Conservation (phyloP, 2,113 vertebrate genomes). For the Salvator merianae region DNA sequence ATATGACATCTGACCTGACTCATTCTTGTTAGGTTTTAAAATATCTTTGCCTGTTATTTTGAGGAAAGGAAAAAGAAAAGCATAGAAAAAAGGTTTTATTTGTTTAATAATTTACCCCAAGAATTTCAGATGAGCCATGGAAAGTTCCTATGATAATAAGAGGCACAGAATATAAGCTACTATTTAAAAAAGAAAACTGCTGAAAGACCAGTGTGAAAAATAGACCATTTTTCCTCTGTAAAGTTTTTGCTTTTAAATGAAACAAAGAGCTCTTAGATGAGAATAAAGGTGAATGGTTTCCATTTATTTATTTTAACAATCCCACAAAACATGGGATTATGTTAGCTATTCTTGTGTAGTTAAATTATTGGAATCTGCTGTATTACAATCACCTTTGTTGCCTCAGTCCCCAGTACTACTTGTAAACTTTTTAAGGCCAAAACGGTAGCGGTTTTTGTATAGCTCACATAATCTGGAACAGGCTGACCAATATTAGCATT, state of each 20-base stretch:
- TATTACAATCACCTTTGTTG: conserved; percentile 17
- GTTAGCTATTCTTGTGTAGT: background rate
- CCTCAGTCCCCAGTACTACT: background rate
- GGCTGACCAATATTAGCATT: background rate
- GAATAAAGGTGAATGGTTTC: no score
- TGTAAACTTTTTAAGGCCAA: background rate
- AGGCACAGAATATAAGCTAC: conserved; percentile 11
- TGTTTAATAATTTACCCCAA: conserved; percentile 54
- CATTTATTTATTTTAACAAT: conserved; percentile 35
- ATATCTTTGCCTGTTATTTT: conserved; percentile 53
- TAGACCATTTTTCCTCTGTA: conserved; percentile 52
- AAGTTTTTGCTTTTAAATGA: conserved; percentile 55
- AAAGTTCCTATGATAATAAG: conserved; percentile 43
- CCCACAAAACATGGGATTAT: conserved; percentile 7
- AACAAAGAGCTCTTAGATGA: conserved; percentile 9
- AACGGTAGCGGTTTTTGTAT: background rate
- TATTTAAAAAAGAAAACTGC: background rate
- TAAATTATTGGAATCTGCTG: rapidly evolving
- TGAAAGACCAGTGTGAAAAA: conserved; percentile 29
- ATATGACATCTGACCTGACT: conserved; percentile 49
- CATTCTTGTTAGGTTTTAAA: conserved; percentile 53
- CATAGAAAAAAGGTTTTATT: conserved; percentile 52
- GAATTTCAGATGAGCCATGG: conserved; percentile 31
- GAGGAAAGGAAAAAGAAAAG: background rate
- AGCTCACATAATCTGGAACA: background rate